A percentile compares a stretch with the other conserved stretches of the same genome.
phyloP scores from a whole-genome alignment of 2,113 vertebrate species.

The Porphyrio hochstetteri region DNA sequence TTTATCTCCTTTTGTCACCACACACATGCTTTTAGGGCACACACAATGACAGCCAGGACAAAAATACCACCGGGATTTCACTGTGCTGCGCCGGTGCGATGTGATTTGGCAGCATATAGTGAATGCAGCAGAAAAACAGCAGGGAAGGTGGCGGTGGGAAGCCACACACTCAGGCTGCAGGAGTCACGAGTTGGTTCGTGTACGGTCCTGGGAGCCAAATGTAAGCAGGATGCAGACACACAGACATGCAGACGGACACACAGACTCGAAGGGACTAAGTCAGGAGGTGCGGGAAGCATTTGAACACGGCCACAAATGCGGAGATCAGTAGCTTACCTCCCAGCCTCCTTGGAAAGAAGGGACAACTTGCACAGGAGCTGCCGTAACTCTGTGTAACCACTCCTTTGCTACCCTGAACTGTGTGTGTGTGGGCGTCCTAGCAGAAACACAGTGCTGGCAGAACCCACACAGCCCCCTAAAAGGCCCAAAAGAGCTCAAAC shows the following conservation, averaged over 20 bases:
- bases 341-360: neutral
- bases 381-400: neutral
- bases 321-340: neutral
- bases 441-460: neutral
- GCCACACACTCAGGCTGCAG: neutral
- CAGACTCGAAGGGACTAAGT: neutral
- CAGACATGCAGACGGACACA: neutral
- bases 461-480: neutral
- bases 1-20: slow-evolving; percentile 35
- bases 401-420: neutral
- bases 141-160: slow-evolving; percentile 5
- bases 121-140: slow-evolving; percentile 39
- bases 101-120: slow-evolving; percentile 43
- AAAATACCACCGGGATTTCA: slow-evolving; percentile 52
- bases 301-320: neutral
- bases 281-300: neutral
- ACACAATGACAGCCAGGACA: slow-evolving; percentile 37
- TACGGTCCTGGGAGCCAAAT: neutral
- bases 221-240: neutral
- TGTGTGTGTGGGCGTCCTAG: neutral
- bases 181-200: neutral
- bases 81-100: neutral
- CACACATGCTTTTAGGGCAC: slow-evolving; percentile 38
- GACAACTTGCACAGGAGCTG: neutral
- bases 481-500: neutral